phyloP scores from a whole-genome alignment of 2,888 invertebrate genomes.

The Parnassius smintheus region DNA sequence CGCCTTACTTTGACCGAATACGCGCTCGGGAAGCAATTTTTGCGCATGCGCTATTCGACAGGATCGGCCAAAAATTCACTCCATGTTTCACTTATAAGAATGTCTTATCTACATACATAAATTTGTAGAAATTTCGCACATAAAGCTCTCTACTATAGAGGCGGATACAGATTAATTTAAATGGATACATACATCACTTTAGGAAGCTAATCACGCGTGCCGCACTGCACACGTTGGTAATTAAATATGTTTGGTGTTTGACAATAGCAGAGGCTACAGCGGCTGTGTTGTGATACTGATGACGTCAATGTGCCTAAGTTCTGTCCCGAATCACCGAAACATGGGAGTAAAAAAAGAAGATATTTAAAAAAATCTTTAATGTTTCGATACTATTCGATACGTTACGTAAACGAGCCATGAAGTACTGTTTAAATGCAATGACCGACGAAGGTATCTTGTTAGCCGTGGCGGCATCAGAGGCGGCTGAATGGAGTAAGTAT shows the following conservation, averaged over 20 bases:
- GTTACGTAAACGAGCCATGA: slow-evolving; percentile 16
- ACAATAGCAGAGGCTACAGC: slow-evolving; percentile 65
- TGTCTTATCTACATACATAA: slow-evolving; percentile 39
- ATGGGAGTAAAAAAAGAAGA: neutral
- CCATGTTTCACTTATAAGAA: slow-evolving; percentile 37
- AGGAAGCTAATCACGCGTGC: slow-evolving; percentile 66
- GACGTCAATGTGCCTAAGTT: slow-evolving; percentile 66
- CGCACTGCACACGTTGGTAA: slow-evolving; percentile 80
- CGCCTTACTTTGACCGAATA: slow-evolving; percentile 72
- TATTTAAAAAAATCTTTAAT: slow-evolving; percentile 1
- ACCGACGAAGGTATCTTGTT: neutral
- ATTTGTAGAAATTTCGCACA: slow-evolving; percentile 26
- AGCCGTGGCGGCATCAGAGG: no score
- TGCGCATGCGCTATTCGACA: slow-evolving; percentile 70
- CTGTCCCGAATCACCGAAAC: slow-evolving; percentile 12
- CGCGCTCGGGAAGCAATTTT: slow-evolving; percentile 54
- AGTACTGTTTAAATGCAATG: slow-evolving; percentile 8
- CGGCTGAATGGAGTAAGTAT: no score
- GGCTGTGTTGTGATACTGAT: slow-evolving; percentile 64
- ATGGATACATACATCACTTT: slow-evolving; percentile 33
- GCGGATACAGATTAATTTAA: slow-evolving; percentile 7
- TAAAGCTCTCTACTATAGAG: neutral
- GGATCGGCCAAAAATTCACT: slow-evolving; percentile 77
- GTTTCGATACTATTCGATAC: slow-evolving; percentile 1
- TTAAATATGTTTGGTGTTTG: slow-evolving; percentile 80